Base-by-base conservation (phyloP, 2,888 invertebrate genomes). In the Dioctria linearis region DNA sequence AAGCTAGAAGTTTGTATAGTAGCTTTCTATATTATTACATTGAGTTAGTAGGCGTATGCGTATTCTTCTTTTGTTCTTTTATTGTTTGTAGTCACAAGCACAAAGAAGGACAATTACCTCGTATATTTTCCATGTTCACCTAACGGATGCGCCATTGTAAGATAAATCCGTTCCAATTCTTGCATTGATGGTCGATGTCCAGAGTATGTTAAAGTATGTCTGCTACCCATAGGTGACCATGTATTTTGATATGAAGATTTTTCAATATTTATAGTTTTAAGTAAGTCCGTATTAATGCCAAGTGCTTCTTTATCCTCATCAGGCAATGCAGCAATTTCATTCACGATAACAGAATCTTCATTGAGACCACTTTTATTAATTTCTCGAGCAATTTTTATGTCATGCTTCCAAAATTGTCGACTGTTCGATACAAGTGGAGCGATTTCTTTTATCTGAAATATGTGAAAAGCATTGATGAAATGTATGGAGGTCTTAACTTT, bases 401-500 rank as follows among this genome's bases (percentile, higher is more conserved):
- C 93, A 83, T 92, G 90, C 84, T 90, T 91, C 92, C 93, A 93
- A 86, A 93, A 93, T 75, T 90, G 88, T 37, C 88, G 85, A 80
- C 88, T 87, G 82, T 89, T 90, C 80, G 89, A 90, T 51, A 91
- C 90, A 1, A 91, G 85, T 0, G 93, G 92, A 39, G 91, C 91
- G 1, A 93, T 92, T 88, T 92, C 91, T 87, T 93, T 93, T 2
- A 92, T 89, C 91, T 92, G 81, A 42, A 65, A 69, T 54, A 61
- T 67, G 75, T 51, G 71, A 43, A 25, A 25, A 25, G 25, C 25
- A 25, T 25, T 25, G 2, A 2, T 25, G 25, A 25, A 25, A 25
- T 25, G 25, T 25, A 25, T 25, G 25, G 25, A 25, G 25, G 25
- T 25, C 25, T 25, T 25, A 25, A 25, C 25, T 25, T 2, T 25